Base-by-base conservation (phyloP, 2,888 invertebrate genomes). In the Julus scandinavius region DNA sequence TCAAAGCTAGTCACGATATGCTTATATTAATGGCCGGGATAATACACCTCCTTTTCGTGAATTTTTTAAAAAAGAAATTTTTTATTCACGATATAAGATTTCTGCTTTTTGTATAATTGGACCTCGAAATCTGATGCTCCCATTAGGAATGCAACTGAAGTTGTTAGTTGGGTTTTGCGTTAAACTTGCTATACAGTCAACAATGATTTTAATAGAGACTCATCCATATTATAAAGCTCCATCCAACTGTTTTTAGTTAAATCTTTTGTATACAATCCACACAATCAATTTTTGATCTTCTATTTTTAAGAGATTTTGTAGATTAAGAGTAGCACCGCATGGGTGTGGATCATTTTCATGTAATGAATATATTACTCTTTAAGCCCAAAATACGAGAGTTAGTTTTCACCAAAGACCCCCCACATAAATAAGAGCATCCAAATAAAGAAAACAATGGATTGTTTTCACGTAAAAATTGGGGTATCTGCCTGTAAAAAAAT, bases 1-100 rank as follows among this genome's bases (percentile, higher is more conserved):
- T 29, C 50, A 85, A 85, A 45, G 45, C 50, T 45, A 45, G 85
- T 85, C 85, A 85, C 85, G 85, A 85, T 50, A 49, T 85, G 45
- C 49, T 45, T 49, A 85, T 85, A 49, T 85, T 85, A 85, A 85
- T 85, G 50, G 85, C 49, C 50, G 49, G 80, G 38, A 38, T 80
- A 15, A 80, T 80, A 80, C 80, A 80, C 80, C 80, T 80, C 38
- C 80, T 80, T 80, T 80, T 80, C 80, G 80, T 38, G 80, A 38
- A 4, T 80, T 80, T 38, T 38, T 80, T 29, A 2, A 38, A 38
- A 54, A 38, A 80, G 80, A 11, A 29, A 38, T 80, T 80, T 80
- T 80, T 80, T 80, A 80, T 80, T 80, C 38, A 29, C 38, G 80
- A 38, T 29, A 13, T 15, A 80, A 80, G 80, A 38, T 80, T 80